Percentiles rank a stretch among this genome's conserved stretches.
These are phyloP conservation scores for Clytia hemisphaerica DNA, from an alignment of 30 jellyfish, hydroid and myxozoan species.

Conservation along the genomic window DNA sequence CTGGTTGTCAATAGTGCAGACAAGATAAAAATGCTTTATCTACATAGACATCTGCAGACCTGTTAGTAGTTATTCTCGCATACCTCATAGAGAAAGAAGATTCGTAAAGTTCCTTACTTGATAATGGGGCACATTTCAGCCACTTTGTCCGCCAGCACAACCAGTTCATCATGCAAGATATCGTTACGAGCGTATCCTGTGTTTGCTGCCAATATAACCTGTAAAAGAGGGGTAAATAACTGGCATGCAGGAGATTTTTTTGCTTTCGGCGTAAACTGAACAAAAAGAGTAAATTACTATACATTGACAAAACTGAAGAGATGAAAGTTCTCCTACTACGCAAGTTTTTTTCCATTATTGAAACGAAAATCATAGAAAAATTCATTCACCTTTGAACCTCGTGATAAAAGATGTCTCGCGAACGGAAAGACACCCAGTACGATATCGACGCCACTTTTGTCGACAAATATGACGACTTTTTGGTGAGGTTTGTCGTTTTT, in stretches of 20 bases:
- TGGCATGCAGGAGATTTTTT: too few species aligned
- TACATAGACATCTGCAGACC: too few species aligned
- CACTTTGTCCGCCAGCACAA: slow-evolving; percentile 61
- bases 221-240: too few species aligned
- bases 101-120: slow-evolving; percentile 24
- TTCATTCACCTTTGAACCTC: slow-evolving; percentile 74
- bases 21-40: too few species aligned
- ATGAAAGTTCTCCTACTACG: too few species aligned
- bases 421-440: slow-evolving; percentile 73
- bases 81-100: not conserved
- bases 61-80: not conserved
- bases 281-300: not conserved
- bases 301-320: too few species aligned
- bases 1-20: too few species aligned
- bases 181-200: slow-evolving; percentile 85
- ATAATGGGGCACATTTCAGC: slow-evolving; percentile 73
- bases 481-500: slow-evolving; percentile 43
- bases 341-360: too few species aligned
- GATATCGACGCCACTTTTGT: slow-evolving; percentile 91
- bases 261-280: too few species aligned
- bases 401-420: slow-evolving; percentile 54
- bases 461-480: slow-evolving; percentile 71
- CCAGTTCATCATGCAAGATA: slow-evolving; percentile 67
- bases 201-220: slow-evolving; percentile 90
- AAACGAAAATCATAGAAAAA: too few species aligned